Base-by-base conservation (phyloP, 2,888 invertebrate species). In the Slavum lentiscoides region DNA sequence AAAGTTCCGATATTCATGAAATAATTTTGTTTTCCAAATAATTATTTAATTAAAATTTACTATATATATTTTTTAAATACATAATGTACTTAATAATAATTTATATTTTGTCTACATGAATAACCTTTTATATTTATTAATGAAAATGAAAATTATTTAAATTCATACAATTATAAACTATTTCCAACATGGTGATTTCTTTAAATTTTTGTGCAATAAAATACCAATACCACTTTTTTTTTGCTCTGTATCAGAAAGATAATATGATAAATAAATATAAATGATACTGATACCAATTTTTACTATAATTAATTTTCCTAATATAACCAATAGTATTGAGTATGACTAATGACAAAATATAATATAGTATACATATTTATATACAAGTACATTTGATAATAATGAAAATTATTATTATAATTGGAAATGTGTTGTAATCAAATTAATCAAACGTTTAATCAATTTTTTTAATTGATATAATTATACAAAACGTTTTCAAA, bases 341-440 rank as follows among this genome's bases (percentile, higher is more conserved):
- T 19, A 23, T 64, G 37, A 19, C 30, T 17, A 64, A 37, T 49
- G 30, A 30, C 30, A 30, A 30, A 49, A 11, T 15, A 43, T n/a
- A n/a, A n/a, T 7, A 43, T 43, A 43, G 2, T 49, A 49, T 13
- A 49, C 3, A 49, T 49, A 49, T 67, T 11, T 23, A 73, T 8
- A 58, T 21, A 62, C 53, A 62, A n/a, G 30, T 59, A n/a, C 59
- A 59, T 21, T 37, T 37, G 49, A 30, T 43, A 62, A 53, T 59
- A 62, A 53, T 59, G 59, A 30, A 74, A 30, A 30, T n/a, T n/a
- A n/a, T n/a, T n/a, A 53, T 74, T 30, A 74, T 8, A 62, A n/a
- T 53, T 37, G 30, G 11, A 21, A 62, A 62, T 30, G 13, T 62
- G 53, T 64, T n/a, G 30, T 30, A 4, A 30, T 19, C 23, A n/a